These are phyloP conservation scores for Tortrix viridana DNA, from an alignment of 2,888 invertebrate genomes.

Conservation along the genomic window DNA sequence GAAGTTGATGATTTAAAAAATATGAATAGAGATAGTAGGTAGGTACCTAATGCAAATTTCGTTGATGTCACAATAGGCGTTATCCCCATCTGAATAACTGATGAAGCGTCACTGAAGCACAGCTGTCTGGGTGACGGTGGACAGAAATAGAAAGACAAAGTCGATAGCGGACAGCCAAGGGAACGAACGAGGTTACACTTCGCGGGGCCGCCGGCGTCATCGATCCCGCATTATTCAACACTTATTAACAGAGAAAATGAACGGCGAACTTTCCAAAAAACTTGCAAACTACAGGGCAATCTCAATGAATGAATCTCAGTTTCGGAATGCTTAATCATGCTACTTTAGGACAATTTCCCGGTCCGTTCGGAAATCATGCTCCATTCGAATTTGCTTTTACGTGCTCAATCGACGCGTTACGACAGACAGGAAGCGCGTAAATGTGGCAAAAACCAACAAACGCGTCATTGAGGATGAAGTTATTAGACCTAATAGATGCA, in stretches of 20 bases:
- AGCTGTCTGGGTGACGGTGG: constrained; percentile 52
- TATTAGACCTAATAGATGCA: constrained; percentile 31
- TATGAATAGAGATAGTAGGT: constrained; percentile 21
- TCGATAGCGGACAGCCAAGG: constrained; percentile 54
- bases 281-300: constrained; percentile 16
- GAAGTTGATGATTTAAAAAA: constrained; percentile 11
- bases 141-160: constrained; percentile 65
- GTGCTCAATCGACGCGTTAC: constrained; percentile 22
- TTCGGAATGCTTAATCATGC: constrained; percentile 13
- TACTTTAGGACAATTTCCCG: constrained; percentile 10
- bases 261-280: constrained; percentile 23
- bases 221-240: constrained; percentile 35
- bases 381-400: constrained; percentile 23
- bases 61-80: constrained; percentile 52
- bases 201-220: constrained; percentile 17
- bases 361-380: constrained; percentile 21
- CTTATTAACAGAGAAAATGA: constrained; percentile 26
- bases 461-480: constrained; percentile 32
- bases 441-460: constrained; percentile 28
- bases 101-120: constrained; percentile 57
- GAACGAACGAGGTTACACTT: constrained; percentile 36
- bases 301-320: constrained; percentile 25
- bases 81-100: constrained; percentile 56
- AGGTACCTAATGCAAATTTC: constrained; percentile 29
- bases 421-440: constrained; percentile 29